Percentiles rank a stretch among this genome's conserved stretches.
Conservation (phyloP, 2,113 vertebrate genomes). For the Oxygymnocypris stewartii region DNA sequence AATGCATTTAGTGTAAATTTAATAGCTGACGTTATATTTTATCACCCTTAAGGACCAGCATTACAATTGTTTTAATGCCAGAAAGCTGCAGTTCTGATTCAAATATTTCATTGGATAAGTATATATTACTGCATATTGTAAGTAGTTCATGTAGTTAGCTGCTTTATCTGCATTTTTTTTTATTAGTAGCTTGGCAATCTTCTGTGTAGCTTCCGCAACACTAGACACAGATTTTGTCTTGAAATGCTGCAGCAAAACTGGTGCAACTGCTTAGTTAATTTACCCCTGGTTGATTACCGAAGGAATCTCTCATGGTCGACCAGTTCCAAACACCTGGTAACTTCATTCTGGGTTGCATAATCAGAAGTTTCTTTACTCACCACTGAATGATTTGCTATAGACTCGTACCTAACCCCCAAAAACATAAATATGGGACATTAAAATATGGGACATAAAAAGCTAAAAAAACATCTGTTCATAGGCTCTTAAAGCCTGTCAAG, state of each 20-base stretch:
- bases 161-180: background rate
- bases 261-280: background rate
- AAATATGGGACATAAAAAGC: background rate
- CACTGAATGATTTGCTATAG: background rate
- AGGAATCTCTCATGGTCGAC: too few relatives aligned
- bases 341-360: too few relatives aligned
- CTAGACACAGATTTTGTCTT: background rate
- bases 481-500: conserved; percentile 5
- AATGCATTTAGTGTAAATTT: too few relatives aligned
- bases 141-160: too few relatives aligned
- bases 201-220: background rate
- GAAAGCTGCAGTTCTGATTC: too few relatives aligned
- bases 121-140: background rate
- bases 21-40: too few relatives aligned
- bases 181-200: background rate
- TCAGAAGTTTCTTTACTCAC: too few relatives aligned
- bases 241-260: background rate
- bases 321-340: too few relatives aligned
- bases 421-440: background rate
- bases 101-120: too few relatives aligned
- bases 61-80: too few relatives aligned
- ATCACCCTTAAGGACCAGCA: background rate
- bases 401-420: background rate
- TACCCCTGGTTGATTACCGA: too few relatives aligned
- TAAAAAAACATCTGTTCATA: conserved; percentile 7